Base-by-base conservation (phyloP, 2,888 invertebrate species). In the Eugnorisma glareosa region DNA sequence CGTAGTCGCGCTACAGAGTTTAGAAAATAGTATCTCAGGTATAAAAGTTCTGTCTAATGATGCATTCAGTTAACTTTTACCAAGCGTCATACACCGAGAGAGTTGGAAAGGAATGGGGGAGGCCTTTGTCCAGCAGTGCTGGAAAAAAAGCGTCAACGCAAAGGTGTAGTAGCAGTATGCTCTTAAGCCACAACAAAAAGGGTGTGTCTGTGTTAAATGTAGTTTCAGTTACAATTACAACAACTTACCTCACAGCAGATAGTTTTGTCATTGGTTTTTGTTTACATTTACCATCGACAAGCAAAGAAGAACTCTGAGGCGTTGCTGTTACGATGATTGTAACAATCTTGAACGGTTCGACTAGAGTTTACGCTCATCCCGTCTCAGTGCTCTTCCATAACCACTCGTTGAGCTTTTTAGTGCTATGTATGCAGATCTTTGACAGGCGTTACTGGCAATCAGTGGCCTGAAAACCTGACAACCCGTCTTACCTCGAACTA, bases 1-100 rank as follows among this genome's bases (percentile, higher is more conserved):
- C 66, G 76, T 76, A 67, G 57, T 2, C 35, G 3, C 10, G 76
- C 75, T 59, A 66, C 76, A 10, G 6, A 37, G 45, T 31, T 72
- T 1, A 18, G 24, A 45, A 15, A 48, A 15, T 31, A 1, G 37
- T 18, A 18, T 59, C 24, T 11, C 45, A 28, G n/a, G 21, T 28
- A 24, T 35, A n/a, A 43, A 21, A n/a, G 8, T 0, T 54, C 0
- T n/a, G 11, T n/a, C 6, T n/a, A n/a, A 8, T 24, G 6, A 18
- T 28, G 3, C 8, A 28, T 66, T 24, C 5, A 3, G 5, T 28
- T 40, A 18, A 21, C 8, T 31, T 73, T 45, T 13, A 31, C 24
- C 8, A 21, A 54, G 10, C 28, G 8, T 28, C 8, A 24, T 37
- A 72, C n/a, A n/a, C n/a, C n/a, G n/a, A n/a, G n/a, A n/a, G n/a